These are phyloP conservation scores for Nerophis lumbriciformis DNA, from an alignment of 2,113 vertebrate species.

Conservation along the genomic window DNA sequence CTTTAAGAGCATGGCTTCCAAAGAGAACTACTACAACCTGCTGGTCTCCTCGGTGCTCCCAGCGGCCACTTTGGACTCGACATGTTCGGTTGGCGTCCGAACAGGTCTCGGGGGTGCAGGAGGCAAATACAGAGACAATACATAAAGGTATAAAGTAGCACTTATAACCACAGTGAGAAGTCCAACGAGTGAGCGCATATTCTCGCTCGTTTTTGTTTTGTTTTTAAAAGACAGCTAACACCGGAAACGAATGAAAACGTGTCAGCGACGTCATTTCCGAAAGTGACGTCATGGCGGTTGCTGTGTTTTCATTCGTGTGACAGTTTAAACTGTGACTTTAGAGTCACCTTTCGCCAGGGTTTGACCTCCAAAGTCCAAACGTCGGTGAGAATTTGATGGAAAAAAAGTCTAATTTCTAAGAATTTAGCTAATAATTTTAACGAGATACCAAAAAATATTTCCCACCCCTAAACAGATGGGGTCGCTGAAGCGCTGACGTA, in stretches of 20 bases:
- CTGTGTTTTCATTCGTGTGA: too few relatives aligned
- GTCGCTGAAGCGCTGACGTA: background rate
- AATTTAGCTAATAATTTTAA: too few relatives aligned
- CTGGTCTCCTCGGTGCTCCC: slow-evolving; percentile 28
- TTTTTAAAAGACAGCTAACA: background rate
- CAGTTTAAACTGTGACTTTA: too few relatives aligned
- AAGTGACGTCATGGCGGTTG: background rate
- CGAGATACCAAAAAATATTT: background rate
- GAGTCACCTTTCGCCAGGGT: too few relatives aligned
- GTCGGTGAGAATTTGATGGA: too few relatives aligned
- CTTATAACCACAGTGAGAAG: slow-evolving; percentile 41
- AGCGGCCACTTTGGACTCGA: slow-evolving; percentile 17
- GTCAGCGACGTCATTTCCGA: slow-evolving; percentile 25
- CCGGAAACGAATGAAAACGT: background rate
- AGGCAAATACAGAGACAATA: slow-evolving; percentile 57
- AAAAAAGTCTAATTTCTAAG: too few relatives aligned
- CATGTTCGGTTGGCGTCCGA: slow-evolving; percentile 19
- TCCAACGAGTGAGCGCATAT: slow-evolving; percentile 63
- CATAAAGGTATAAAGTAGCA: slow-evolving; percentile 64
- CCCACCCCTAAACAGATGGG: background rate
- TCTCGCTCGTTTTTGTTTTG: slow-evolving; percentile 8
- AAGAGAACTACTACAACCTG: slow-evolving; percentile 32
- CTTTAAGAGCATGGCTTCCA: too few relatives aligned
- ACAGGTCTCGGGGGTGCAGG: slow-evolving; percentile 34
- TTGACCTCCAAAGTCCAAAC: too few relatives aligned